phyloP scores from a whole-genome alignment of 35 echinoderm and acorn worm species.

The Ophioderma brevispina region DNA sequence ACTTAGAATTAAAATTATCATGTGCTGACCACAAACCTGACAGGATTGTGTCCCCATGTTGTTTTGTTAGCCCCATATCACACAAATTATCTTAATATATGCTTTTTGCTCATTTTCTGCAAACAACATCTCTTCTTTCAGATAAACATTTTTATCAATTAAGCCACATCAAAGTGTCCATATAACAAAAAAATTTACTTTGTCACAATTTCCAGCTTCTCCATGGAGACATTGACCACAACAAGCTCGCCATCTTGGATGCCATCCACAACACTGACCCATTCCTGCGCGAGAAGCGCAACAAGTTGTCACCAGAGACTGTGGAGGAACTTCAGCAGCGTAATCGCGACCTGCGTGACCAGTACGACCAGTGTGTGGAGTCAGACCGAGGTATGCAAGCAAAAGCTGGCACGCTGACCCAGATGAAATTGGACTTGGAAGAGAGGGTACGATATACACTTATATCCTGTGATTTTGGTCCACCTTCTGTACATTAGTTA shows the following conservation, averaged over 20 bases:
- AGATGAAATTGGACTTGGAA: conserved; percentile 64
- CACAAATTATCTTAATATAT: too few species aligned
- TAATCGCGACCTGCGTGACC: conserved; percentile 72
- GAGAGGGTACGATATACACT: conserved; percentile 53
- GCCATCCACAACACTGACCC: conserved; percentile 92
- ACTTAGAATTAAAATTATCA: too few species aligned
- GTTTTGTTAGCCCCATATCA: too few species aligned
- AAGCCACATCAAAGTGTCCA: neutral
- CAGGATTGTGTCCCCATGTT: too few species aligned
- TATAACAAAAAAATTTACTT: neutral
- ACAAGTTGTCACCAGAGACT: conserved; percentile 81
- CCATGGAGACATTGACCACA: conserved; percentile 88
- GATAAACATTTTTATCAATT: neutral
- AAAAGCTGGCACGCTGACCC: conserved; percentile 62
- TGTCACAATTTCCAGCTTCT: conserved; percentile 31
- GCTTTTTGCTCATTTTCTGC: too few species aligned
- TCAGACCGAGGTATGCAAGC: conserved; percentile 72
- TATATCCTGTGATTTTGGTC: neutral
- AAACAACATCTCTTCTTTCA: too few species aligned
- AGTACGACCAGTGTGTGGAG: conserved; percentile 76
- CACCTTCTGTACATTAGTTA: neutral
- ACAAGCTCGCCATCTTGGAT: conserved; percentile 91
- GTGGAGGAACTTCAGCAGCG: conserved; percentile 71
- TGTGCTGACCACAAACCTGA: too few species aligned
- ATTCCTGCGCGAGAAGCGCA: conserved; percentile 87